phyloP scores from a whole-genome alignment of 2,113 vertebrate genomes.

The Rhipidura dahli region DNA sequence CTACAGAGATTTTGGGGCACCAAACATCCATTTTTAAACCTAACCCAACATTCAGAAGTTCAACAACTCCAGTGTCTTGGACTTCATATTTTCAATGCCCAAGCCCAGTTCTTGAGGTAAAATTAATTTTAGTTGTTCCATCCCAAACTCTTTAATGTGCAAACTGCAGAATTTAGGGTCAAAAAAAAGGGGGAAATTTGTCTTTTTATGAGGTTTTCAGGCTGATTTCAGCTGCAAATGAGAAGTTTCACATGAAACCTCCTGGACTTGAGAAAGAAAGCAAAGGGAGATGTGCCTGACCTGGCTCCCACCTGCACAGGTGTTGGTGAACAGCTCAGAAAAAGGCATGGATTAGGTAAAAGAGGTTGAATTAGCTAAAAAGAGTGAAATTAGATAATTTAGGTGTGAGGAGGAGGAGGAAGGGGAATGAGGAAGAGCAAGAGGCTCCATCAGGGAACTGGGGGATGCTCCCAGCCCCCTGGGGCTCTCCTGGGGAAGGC shows the following conservation, averaged over 20 bases:
- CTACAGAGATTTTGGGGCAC: fast-evolving
- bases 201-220: neutral
- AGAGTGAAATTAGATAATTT: fast-evolving
- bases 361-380: fast-evolving
- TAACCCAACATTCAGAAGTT: neutral
- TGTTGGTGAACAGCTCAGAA: neutral
- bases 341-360: neutral
- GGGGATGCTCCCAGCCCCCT: neutral
- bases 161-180: too few relatives aligned
- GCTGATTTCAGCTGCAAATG: neutral
- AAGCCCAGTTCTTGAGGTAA: neutral
- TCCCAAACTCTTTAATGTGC: fast-evolving
- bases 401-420: neutral
- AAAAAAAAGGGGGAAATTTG: fast-evolving
- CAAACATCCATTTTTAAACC: neutral
- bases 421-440: neutral
- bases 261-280: neutral
- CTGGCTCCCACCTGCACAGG: neutral
- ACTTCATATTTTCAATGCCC: fast-evolving
- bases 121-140: neutral
- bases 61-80: neutral
- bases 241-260: neutral
- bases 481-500: neutral
- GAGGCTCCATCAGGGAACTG: neutral
- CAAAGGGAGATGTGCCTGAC: neutral